Percentiles rank a stretch among this genome's conserved stretches.
These are phyloP conservation scores for Peromyscus leucopus DNA, from an alignment of 2,113 vertebrate genomes.

Conservation along the genomic window DNA sequence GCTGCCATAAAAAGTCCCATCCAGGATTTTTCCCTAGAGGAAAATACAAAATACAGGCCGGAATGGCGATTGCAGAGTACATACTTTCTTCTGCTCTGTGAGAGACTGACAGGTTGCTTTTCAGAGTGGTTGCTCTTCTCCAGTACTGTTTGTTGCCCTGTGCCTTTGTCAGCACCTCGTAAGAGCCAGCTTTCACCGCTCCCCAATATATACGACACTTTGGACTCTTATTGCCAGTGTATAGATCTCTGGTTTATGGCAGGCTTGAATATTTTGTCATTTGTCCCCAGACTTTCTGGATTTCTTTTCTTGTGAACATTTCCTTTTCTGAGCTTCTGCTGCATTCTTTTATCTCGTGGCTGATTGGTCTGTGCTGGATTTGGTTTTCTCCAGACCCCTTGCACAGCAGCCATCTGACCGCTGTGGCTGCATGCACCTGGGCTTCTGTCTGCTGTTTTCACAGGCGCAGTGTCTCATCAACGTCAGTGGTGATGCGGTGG, in stretches of 20 bases:
- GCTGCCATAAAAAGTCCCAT: background rate
- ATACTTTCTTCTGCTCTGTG: background rate
- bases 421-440: background rate
- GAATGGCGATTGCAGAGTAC: background rate
- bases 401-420: background rate
- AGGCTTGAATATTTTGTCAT: background rate
- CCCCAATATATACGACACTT: background rate
- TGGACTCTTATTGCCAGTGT: background rate
- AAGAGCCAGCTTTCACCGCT: background rate
- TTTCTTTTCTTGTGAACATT: background rate
- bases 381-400: background rate
- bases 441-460: background rate
- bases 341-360: background rate
- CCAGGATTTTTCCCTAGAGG: background rate
- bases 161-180: background rate
- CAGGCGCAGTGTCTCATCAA: slow-evolving; percentile 99
- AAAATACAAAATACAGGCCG: background rate
- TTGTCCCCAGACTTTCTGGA: background rate
- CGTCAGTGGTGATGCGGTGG: slow-evolving; percentile 96
- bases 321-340: background rate
- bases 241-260: background rate
- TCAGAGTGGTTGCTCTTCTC: background rate
- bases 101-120: background rate
- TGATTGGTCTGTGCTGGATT: background rate
- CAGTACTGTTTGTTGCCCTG: no score